Conservation (phyloP, 1,140 invertebrate genomes). For the Apolygus lucorum region DNA sequence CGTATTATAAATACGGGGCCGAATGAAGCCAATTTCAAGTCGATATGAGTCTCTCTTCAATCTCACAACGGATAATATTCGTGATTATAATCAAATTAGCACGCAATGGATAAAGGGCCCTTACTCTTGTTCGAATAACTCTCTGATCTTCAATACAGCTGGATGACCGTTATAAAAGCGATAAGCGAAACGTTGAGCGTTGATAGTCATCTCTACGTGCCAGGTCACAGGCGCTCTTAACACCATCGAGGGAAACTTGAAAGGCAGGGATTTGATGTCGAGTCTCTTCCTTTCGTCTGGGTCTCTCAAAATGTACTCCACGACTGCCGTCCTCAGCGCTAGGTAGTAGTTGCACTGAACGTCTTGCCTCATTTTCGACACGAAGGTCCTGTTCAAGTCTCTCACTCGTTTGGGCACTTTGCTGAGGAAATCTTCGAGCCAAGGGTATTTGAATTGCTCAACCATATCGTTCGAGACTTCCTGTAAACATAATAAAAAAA, state of each 20-base stretch:
- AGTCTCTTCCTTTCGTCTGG: slow-evolving; percentile 52
- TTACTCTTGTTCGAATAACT: slow-evolving; percentile 63
- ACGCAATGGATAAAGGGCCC: too few species aligned
- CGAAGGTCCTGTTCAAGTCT: slow-evolving; percentile 36
- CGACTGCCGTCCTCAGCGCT: slow-evolving; percentile 51
- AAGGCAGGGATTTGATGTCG: slow-evolving; percentile 49
- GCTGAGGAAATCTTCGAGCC: not conserved
- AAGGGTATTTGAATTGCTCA: slow-evolving; percentile 37
- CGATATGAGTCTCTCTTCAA: too few species aligned
- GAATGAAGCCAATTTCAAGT: too few species aligned
- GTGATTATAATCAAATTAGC: too few species aligned
- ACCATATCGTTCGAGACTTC: slow-evolving; percentile 39
- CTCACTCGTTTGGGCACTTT: slow-evolving; percentile 37
- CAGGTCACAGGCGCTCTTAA: slow-evolving; percentile 71
- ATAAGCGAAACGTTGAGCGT: slow-evolving; percentile 49
- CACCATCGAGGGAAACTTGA: slow-evolving; percentile 48
- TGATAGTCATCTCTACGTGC: slow-evolving; percentile 43
- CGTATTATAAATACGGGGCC: too few species aligned
- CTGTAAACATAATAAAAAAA: slow-evolving; percentile 39
- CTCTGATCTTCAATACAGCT: slow-evolving; percentile 52
- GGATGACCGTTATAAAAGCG: slow-evolving; percentile 62
- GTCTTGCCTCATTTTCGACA: slow-evolving; percentile 42
- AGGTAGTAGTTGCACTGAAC: slow-evolving; percentile 51
- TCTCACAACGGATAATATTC: too few species aligned
- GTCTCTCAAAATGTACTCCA: slow-evolving; percentile 65